These are phyloP conservation scores for Drosophila sordidula DNA, from an alignment of 2,888 invertebrate species.

Conservation along the genomic window DNA sequence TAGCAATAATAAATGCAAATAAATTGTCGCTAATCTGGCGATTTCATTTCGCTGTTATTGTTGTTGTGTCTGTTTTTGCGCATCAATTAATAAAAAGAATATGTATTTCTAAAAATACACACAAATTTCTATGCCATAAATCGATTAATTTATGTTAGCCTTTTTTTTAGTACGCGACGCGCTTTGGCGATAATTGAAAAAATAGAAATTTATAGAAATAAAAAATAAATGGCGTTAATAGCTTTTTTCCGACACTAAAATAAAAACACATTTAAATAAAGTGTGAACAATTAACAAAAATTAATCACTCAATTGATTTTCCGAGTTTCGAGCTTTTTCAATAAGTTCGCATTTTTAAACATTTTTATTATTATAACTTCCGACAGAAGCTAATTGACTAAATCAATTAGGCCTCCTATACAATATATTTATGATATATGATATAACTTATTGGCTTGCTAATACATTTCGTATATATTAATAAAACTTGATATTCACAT, in stretches of 20 bases:
- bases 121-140: slow-evolving; percentile 34
- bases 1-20: slow-evolving; percentile 20
- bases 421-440: no score
- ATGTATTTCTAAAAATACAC: slow-evolving; percentile 25
- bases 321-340: no score
- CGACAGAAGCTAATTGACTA: neutral
- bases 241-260: neutral
- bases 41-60: slow-evolving; percentile 21
- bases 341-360: neutral
- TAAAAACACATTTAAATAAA: neutral
- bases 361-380: neutral
- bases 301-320: neutral
- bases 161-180: slow-evolving; percentile 12
- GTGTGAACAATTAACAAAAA: neutral
- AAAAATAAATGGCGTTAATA: neutral
- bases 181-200: slow-evolving; percentile 15
- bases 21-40: slow-evolving; percentile 35
- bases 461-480: no score
- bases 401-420: no score
- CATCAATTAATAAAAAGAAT: slow-evolving; percentile 44
- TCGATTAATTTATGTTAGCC: slow-evolving; percentile 4
- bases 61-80: slow-evolving; percentile 7
- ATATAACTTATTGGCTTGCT: no score
- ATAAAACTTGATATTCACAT: no score
- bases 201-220: slow-evolving; percentile 5